Evolutionary conservation across 1,140 invertebrate species (phyloP).

Genomic region (Ptiloglossa arizonensis): DNA sequence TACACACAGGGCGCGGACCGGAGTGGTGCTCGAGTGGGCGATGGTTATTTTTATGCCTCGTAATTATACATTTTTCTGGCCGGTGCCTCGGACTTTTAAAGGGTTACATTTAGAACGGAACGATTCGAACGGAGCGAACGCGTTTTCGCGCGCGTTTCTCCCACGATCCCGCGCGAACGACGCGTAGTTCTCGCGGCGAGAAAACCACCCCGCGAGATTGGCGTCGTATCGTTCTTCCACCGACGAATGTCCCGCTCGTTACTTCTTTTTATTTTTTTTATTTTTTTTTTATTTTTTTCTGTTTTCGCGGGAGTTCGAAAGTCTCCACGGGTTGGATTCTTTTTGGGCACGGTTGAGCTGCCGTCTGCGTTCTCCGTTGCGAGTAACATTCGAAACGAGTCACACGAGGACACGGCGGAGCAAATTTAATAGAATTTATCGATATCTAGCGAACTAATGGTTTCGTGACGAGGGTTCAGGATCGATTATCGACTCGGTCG

Average conservation of each 20-base stretch:
- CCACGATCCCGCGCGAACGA: constrained; percentile 62
- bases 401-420: too few species aligned
- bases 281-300: background rate
- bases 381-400: background rate
- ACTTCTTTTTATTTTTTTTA: too few species aligned
- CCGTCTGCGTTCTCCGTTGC: background rate
- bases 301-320: constrained; percentile 2
- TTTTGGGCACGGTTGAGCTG: background rate
- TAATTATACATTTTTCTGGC: constrained; percentile 79
- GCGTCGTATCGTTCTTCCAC: background rate
- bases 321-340: background rate
- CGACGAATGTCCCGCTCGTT: background rate
- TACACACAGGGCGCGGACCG: constrained; percentile 21
- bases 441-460: too few species aligned
- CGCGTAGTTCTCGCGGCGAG: background rate
- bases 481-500: too few species aligned
- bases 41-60: constrained; percentile 81
- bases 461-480: too few species aligned
- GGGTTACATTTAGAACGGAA: constrained; percentile 73
- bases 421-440: too few species aligned
- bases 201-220: background rate
- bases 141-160: constrained; percentile 64
- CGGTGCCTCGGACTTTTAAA: constrained; percentile 70
- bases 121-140: constrained; percentile 13
- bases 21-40: constrained; percentile 64